Base-by-base conservation (phyloP, 2,888 invertebrate species). In the Tipula unca region DNA sequence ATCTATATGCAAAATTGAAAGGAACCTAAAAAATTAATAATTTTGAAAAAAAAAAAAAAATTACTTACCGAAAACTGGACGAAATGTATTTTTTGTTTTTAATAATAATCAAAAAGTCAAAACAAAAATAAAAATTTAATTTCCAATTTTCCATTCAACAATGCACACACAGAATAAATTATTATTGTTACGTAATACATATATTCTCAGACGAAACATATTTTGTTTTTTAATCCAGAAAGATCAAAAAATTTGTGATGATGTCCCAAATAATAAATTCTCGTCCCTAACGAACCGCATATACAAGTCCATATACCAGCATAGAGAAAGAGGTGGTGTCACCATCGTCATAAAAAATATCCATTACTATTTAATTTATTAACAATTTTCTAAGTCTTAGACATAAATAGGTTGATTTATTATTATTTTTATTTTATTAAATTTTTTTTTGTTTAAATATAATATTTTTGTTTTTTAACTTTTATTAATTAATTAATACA, bases 371-470 rank as follows among this genome's bases (percentile, higher is more conserved):
- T 69, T 69, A 69, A 69, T 69, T 69, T 69, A 69, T 69, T 69
- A 69, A 69, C 69, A 69, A 69, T 25, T 69, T 69, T 69, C 69
- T 69, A 69, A 69, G 69, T 69, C 69, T 69, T 69, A 69, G 69
- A 69, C 69, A 69, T 69, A 69, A 69, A 69, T 25, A 69, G 69
- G 25, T 69, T 69, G 69, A 69, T 69, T 69, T 69, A 69, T 25
- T 69, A 25, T 25, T 69, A 69, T 48, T 48, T 48, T 48, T 48
- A 17, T 25, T 69, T 69, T 69, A 48, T 48, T 48, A 48, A 14
- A 14, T 42, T 42, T 35, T 35, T 35, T 35, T 35, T 42, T 14
- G 14, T n/a, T n/a, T n/a, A n/a, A n/a, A n/a, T n/a, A n/a, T 48
- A 48, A 48, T 20, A 69, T 69, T 48, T 17, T n/a, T 48, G n/a